phyloP scores from a whole-genome alignment of 2,113 vertebrate genomes.

The Ciconia boyciana region DNA sequence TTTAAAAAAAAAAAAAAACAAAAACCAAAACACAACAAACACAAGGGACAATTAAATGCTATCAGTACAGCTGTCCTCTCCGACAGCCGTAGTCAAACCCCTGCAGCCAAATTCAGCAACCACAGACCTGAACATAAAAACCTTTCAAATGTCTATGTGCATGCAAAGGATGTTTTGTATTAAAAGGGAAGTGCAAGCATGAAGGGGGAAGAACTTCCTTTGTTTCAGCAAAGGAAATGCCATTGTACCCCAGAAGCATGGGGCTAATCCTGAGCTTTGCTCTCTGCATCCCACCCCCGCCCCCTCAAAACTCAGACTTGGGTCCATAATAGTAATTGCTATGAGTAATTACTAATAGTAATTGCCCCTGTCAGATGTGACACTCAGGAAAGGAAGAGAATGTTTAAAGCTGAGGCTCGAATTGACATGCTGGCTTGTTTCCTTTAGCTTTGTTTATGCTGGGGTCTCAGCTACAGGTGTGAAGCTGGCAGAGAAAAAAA shows the following conservation, averaged over 20 bases:
- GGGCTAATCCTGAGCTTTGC: background rate
- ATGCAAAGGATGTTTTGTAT: constrained; percentile 38
- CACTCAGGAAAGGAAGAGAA: background rate
- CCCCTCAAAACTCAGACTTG: background rate
- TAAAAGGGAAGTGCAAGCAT: constrained; percentile 38
- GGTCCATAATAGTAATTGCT: background rate
- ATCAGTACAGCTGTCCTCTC: background rate
- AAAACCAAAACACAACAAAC: background rate
- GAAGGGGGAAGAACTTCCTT: constrained; percentile 37
- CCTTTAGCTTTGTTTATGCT: background rate
- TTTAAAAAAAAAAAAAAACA: background rate
- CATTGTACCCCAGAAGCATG: background rate
- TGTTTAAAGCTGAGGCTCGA: background rate
- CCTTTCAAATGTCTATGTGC: background rate
- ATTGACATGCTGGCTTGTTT: background rate
- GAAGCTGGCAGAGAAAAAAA: constrained; percentile 18
- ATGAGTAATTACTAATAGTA: background rate
- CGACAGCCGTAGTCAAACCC: background rate
- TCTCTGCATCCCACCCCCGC: background rate
- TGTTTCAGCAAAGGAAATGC: constrained; percentile 55
- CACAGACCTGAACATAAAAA: background rate
- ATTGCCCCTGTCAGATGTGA: background rate
- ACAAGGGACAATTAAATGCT: background rate
- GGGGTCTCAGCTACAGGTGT: constrained; percentile 25
- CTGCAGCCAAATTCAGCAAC: background rate